Base-by-base conservation (phyloP, 2,888 invertebrate genomes). In the Altica lythri region DNA sequence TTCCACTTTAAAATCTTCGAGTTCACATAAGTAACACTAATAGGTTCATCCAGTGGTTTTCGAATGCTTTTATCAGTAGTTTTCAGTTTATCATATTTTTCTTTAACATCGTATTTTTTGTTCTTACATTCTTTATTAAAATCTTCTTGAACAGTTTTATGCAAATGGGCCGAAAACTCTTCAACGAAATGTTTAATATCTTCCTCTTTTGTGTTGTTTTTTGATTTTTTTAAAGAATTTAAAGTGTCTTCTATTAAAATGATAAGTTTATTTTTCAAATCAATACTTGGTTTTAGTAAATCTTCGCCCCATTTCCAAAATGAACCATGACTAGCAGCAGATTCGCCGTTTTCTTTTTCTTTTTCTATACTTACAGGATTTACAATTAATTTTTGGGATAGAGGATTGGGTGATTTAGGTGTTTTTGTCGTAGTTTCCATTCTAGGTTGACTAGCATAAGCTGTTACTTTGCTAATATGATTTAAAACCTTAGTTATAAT, bases 221-320 rank as follows among this genome's bases (percentile, higher is more conserved):
- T 63, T 1, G 59, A 51, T 44, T 59, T 59, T 30, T 62, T 64
- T 22, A 65, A 51, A 44, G 56, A 64, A 3, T 62, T 54, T 18
- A 70, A 32, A 4, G 68, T 65, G 1, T 71, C 72, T 12, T 72
- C 70, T 13, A 74, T 34, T 13, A 74, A 51, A 12, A 59, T 46
- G 1, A 71, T 48, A 4, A 75, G 70, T 63, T 72, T 72, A 19
- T 69, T 71, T 53, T 72, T 74, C 17, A 75, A 57, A 56, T 75
- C 75, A 8, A 72, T 64, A 0, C 75, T 74, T 0, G 74, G 73
- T 53, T 64, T 69, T 30, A 74, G 51, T 18, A 74, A 61, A 51
- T 75, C 75, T 47, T 69, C 70, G 1, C 73, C 72, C 74, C 74
- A 75, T 51, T 64, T 69, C 71, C 71, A 73, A 37, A 71, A 59